Evolutionary conservation across 2,888 invertebrate genomes (phyloP).

Genomic region (Coelinius sp.): DNA sequence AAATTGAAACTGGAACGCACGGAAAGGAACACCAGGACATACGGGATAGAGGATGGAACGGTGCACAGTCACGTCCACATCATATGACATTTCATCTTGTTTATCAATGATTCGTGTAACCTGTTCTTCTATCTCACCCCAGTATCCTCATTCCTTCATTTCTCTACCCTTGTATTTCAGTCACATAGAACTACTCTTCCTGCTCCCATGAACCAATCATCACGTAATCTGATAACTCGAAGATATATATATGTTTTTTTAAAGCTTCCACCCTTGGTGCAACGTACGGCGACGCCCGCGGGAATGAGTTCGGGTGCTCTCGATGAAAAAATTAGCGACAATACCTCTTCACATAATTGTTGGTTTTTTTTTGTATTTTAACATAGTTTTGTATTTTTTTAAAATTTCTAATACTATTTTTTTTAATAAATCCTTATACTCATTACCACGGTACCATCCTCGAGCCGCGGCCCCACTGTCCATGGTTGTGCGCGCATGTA

Average conservation of each 20-base stretch:
- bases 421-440: conserved; percentile 39
- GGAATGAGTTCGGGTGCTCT: conserved; percentile 36
- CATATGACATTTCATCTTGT: conserved; percentile 11
- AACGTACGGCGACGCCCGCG: conserved; percentile 25
- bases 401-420: conserved; percentile 11
- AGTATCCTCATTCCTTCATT: neutral
- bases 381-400: conserved; percentile 24
- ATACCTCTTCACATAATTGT: neutral
- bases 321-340: conserved; percentile 36
- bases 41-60: conserved; percentile 42
- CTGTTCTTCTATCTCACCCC: conserved; percentile 19
- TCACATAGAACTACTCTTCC: neutral
- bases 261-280: conserved; percentile 22
- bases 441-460: conserved; percentile 37
- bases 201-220: neutral
- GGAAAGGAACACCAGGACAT: conserved; percentile 43
- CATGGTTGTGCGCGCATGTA: conserved; percentile 46
- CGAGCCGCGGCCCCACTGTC: conserved; percentile 37
- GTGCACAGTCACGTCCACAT: conserved; percentile 43
- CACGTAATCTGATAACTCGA: neutral
- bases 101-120: conserved; percentile 14
- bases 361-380: conserved; percentile 7
- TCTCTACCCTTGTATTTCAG: neutral
- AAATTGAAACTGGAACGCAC: conserved; percentile 38
- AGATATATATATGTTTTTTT: neutral